These are phyloP conservation scores for Archivesica marissinica DNA, from an alignment of 1,140 invertebrate species.

Conservation along the genomic window DNA sequence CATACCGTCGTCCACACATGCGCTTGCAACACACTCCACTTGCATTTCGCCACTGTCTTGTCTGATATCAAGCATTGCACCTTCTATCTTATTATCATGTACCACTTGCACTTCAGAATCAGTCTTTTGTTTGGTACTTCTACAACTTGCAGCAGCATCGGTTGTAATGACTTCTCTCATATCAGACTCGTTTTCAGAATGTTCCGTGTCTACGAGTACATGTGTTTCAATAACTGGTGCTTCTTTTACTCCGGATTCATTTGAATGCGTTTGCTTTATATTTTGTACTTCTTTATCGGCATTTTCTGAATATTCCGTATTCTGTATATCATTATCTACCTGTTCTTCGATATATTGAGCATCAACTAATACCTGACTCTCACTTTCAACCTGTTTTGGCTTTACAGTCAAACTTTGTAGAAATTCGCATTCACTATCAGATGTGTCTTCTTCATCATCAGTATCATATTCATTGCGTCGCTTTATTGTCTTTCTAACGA, in stretches of 20 bases:
- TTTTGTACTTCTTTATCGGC: not conserved
- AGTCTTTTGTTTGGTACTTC: too few species aligned
- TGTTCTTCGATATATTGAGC: not conserved
- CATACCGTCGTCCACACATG: not conserved
- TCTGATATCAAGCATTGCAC: not conserved
- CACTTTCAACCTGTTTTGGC: not conserved
- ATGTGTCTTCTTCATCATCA: conserved; percentile 20
- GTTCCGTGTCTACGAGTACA: not conserved
- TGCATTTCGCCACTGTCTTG: not conserved
- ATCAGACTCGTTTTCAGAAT: not conserved
- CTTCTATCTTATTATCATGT: not conserved
- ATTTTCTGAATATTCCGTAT: not conserved
- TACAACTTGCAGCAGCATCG: too few species aligned
- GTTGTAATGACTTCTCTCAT: not conserved
- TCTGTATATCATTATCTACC: not conserved
- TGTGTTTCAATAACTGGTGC: not conserved
- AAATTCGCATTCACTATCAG: conserved; percentile 39
- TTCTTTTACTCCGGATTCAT: not conserved
- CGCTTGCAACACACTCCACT: not conserved
- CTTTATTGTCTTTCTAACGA: conserved; percentile 28
- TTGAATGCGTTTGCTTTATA: too few species aligned
- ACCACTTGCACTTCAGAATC: not conserved
- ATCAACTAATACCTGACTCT: not conserved
- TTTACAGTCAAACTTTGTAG: not conserved
- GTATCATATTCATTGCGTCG: conserved; percentile 49